Percentiles rank a stretch among this genome's conserved stretches.
phyloP scores from a whole-genome alignment of 53 echinoderm and acorn worm species.

The Temnopleurus reevesii region DNA sequence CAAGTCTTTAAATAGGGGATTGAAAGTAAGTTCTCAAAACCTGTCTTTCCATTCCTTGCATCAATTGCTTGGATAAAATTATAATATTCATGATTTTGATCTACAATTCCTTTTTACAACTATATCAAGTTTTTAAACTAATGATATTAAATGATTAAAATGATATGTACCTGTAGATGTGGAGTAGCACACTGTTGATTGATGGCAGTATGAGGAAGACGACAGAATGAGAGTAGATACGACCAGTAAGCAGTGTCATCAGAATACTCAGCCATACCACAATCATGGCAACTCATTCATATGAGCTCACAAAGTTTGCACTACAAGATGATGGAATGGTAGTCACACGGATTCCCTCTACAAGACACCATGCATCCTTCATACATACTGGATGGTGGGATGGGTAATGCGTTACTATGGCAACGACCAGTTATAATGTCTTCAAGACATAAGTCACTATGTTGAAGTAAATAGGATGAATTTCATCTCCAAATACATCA shows the following conservation, averaged over 20 bases:
- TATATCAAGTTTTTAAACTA: not conserved
- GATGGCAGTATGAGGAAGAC: not conserved
- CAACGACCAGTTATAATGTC: no score
- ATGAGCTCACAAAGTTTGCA: not conserved
- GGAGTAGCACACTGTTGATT: slow-evolving; percentile 9
- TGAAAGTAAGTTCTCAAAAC: no score
- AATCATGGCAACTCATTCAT: slow-evolving; percentile 20
- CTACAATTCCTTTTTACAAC: not conserved
- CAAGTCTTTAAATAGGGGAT: not conserved
- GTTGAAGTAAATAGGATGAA: no score
- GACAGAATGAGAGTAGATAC: slow-evolving; percentile 24
- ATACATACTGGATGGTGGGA: not conserved
- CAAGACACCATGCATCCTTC: not conserved
- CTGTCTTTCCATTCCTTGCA: no score
- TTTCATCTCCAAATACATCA: no score
- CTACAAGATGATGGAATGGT: not conserved
- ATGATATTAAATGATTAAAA: not conserved
- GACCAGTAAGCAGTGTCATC: slow-evolving; percentile 45
- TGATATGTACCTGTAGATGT: slow-evolving; percentile 13
- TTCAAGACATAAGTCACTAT: no score
- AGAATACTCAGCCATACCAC: slow-evolving; percentile 16
- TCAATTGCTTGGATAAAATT: no score
- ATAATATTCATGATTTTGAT: no score
- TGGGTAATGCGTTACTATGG: not conserved
- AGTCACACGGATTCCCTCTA: not conserved